Conservation (phyloP, 2,797 vertebrate species). For the Rhinoraja longicauda region DNA sequence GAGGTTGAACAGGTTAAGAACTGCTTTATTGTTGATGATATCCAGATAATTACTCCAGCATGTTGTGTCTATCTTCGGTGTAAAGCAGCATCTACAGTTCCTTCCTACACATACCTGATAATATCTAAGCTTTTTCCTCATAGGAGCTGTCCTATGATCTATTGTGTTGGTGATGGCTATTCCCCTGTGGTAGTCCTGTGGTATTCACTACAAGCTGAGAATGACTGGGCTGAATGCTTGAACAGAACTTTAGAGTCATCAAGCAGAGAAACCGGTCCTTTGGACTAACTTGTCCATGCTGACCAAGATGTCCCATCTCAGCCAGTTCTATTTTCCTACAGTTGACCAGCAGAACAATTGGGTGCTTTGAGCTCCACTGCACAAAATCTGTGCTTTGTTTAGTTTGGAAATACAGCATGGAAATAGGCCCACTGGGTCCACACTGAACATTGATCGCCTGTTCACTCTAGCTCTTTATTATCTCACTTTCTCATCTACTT, state of each 20-base stretch:
- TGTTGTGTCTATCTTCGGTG: no score
- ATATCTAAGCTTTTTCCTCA: neutral
- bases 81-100: no score
- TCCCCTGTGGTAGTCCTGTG: neutral
- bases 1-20: constrained; percentile 68
- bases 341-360: neutral
- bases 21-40: neutral
- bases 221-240: neutral
- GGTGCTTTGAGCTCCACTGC: neutral
- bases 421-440: no score
- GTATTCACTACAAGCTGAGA: neutral
- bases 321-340: no score
- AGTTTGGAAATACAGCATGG: no score
- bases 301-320: no score
- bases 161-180: neutral
- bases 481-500: no score
- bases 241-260: neutral
- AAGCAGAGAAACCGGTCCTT: no score
- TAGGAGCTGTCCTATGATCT: neutral
- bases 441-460: no score
- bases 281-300: no score
- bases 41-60: neutral
- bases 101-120: neutral
- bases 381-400: no score
- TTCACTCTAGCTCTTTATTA: no score